Evolutionary conservation across 2,888 invertebrate species (phyloP).

Genomic region (Drosophila parthenogenetica): DNA sequence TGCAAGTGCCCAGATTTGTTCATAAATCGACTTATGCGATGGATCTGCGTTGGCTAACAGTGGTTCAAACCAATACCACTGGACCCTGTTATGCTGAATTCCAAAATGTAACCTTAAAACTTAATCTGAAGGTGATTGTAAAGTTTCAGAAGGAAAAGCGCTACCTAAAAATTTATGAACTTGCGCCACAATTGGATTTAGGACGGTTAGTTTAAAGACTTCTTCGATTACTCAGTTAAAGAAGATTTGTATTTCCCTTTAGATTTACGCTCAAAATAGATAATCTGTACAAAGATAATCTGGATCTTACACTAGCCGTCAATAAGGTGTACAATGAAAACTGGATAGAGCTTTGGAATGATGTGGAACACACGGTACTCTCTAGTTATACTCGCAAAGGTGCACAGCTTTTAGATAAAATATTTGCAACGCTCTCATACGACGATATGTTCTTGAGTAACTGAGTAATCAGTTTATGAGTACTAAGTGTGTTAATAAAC

Average conservation of each 20-base stretch:
- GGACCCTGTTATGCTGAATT: conserved; percentile 28
- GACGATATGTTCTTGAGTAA: conserved; percentile 22
- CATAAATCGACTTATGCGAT: conserved; percentile 27
- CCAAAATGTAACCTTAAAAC: conserved; percentile 23
- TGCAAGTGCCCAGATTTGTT: conserved; percentile 21
- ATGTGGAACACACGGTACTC: conserved; percentile 23
- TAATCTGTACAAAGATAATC: conserved; percentile 27
- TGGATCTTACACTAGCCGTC: conserved; percentile 25
- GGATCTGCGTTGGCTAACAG: conserved; percentile 16
- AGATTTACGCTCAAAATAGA: conserved; percentile 20
- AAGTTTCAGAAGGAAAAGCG: conserved; percentile 35
- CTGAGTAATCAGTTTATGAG: neutral
- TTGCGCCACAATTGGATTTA: conserved; percentile 7
- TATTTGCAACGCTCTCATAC: conserved; percentile 25
- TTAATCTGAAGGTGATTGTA: conserved; percentile 26
- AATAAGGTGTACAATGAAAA: conserved; percentile 37
- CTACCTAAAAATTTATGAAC: conserved; percentile 23
- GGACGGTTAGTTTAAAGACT: conserved; percentile 20
- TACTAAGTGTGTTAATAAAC: conserved; percentile 30
- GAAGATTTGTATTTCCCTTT: neutral
- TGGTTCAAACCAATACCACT: conserved; percentile 22
- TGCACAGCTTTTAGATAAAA: conserved; percentile 20
- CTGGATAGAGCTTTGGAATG: conserved; percentile 47
- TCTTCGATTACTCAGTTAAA: neutral
- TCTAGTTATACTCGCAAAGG: conserved; percentile 2